phyloP scores from a whole-genome alignment of 2,888 invertebrate species.

The Drosophila suboccidentalis region DNA sequence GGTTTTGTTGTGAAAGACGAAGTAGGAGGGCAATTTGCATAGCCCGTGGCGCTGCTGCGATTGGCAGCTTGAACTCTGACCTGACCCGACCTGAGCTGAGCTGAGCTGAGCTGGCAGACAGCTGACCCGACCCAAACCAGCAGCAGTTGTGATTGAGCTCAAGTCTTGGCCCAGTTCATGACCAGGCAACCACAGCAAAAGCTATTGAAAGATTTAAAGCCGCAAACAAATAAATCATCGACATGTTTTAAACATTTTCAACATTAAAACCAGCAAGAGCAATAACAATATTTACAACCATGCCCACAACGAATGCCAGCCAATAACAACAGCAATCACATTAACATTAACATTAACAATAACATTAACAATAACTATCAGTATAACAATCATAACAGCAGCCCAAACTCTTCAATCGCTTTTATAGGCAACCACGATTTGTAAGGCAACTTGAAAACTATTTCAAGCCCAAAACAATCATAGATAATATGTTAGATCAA shows the following conservation, averaged over 20 bases:
- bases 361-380: constrained; percentile 21
- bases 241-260: constrained; percentile 46
- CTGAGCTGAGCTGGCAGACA: no score
- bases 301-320: constrained; percentile 22
- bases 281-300: constrained; percentile 30
- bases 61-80: constrained; percentile 65
- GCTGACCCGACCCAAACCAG: constrained; percentile 24
- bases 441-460: constrained; percentile 32
- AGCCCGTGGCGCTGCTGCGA: constrained; percentile 32
- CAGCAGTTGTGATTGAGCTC: constrained; percentile 5
- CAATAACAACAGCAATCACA: constrained; percentile 15
- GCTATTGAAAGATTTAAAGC: constrained; percentile 13
- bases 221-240: constrained; percentile 61
- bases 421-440: constrained; percentile 59
- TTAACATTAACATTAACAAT: constrained; percentile 16
- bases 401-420: constrained; percentile 24
- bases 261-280: constrained; percentile 27
- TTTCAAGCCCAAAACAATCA: constrained; percentile 8
- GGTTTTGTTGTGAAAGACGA: no score
- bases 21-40: constrained; percentile 40
- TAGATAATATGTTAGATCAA: background rate
- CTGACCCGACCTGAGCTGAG: constrained; percentile 22
- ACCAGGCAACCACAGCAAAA: constrained; percentile 3
- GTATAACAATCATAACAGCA: constrained; percentile 32
- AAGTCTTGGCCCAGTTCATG: constrained; percentile 6